These are phyloP conservation scores for Harpagus bidentatus DNA, from an alignment of 2,113 vertebrate species.

Conservation along the genomic window DNA sequence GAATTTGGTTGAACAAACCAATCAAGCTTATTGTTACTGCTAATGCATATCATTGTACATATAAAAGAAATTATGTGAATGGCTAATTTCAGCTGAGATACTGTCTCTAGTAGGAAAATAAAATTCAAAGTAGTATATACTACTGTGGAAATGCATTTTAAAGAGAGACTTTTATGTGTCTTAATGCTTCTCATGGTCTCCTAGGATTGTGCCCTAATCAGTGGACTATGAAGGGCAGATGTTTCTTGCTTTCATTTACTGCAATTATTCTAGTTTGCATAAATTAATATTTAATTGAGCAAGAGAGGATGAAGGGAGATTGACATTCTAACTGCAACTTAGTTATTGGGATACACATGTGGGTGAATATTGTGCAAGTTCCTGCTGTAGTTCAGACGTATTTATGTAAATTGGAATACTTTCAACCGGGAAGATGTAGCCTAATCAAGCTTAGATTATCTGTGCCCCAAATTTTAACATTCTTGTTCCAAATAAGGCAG, in stretches of 20 bases:
- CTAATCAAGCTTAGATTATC: neutral
- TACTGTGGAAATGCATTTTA: neutral
- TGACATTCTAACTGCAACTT: neutral
- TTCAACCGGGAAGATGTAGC: neutral
- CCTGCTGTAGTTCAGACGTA: neutral
- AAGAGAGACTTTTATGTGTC: neutral
- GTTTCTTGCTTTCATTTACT: neutral
- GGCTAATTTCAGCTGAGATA: neutral
- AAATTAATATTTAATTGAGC: neutral
- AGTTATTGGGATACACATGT: neutral
- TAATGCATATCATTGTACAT: neutral
- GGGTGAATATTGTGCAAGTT: neutral
- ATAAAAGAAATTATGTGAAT: neutral
- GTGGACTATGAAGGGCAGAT: neutral
- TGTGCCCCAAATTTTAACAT: neutral
- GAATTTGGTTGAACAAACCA: neutral
- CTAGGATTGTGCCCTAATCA: neutral
- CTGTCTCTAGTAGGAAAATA: neutral
- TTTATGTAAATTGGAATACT: neutral
- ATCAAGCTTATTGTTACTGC: slow-evolving; percentile 8
- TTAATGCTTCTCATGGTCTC: neutral
- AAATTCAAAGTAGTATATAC: neutral
- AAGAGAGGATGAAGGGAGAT: neutral
- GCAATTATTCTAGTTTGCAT: neutral
- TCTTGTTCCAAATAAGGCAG: neutral